Conservation (phyloP, 2,888 invertebrate species). For the Hylaea fasciaria region DNA sequence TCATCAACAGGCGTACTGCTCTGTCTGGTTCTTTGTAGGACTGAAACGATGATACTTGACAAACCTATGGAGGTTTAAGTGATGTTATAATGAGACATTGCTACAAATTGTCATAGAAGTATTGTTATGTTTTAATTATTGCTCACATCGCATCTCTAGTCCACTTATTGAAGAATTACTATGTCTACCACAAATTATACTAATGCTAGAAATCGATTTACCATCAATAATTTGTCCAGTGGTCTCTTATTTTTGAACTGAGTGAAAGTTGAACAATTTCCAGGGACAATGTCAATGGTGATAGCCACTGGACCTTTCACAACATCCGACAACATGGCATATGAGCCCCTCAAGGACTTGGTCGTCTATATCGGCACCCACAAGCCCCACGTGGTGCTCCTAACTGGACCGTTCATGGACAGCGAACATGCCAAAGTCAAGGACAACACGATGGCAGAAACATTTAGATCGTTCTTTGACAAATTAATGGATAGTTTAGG, state of each 20-base stretch:
- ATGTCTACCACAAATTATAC: no score
- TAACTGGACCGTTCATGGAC: conserved; percentile 95
- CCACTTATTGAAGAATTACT: no score
- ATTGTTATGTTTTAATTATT: no score
- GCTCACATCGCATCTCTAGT: no score
- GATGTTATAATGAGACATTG: no score
- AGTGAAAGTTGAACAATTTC: conserved; percentile 34
- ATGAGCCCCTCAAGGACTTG: conserved; percentile 93
- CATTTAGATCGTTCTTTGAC: conserved; percentile 91
- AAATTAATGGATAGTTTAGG: conserved; percentile 87
- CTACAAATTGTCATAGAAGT: no score
- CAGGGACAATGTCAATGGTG: conserved; percentile 87
- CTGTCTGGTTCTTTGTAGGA: no score
- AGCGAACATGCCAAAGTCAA: conserved; percentile 86
- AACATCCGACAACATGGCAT: conserved; percentile 89
- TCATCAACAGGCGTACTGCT: neutral
- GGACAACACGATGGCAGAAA: conserved; percentile 86
- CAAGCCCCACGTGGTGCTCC: conserved; percentile 91
- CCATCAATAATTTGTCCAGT: no score
- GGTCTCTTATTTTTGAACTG: no score
- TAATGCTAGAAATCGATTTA: no score
- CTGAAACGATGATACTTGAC: no score
- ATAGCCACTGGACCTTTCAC: conserved; percentile 95
- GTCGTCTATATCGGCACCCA: conserved; percentile 87
- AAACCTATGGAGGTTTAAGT: no score